phyloP scores from a whole-genome alignment of 2,113 vertebrate genomes.

The Pluvianellus socialis region DNA sequence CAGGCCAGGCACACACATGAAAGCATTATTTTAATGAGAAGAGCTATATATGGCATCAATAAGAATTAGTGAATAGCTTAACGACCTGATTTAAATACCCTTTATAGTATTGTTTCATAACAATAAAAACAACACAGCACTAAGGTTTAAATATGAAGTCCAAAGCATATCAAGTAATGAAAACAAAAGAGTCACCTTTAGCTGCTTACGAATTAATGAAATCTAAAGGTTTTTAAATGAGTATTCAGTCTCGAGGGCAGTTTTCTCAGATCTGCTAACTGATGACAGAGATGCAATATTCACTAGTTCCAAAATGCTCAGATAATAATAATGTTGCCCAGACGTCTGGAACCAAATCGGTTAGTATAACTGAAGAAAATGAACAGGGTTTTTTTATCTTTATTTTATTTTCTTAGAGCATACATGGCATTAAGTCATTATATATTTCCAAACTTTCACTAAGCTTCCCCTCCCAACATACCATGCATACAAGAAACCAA shows the following conservation, averaged over 20 bases:
- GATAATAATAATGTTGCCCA: neutral
- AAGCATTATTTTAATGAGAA: neutral
- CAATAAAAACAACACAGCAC: neutral
- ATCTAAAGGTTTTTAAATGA: neutral
- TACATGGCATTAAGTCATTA: neutral
- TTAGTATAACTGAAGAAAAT: constrained; percentile 17
- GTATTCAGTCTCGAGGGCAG: neutral
- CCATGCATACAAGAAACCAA: neutral
- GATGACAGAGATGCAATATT: neutral
- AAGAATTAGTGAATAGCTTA: neutral
- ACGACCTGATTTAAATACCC: neutral
- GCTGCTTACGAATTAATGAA: neutral
- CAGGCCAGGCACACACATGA: neutral
- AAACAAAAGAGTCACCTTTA: neutral
- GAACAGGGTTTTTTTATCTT: neutral
- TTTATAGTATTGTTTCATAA: neutral
- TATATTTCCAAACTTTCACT: neutral
- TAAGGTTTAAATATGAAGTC: neutral
- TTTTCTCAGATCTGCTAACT: neutral
- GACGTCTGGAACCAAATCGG: neutral
- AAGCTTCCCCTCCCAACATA: neutral
- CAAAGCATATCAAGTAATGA: neutral
- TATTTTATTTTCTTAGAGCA: neutral
- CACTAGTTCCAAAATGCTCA: neutral
- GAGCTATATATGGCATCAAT: neutral